Evolutionary conservation across 2,888 invertebrate species (phyloP).

Genomic region (Temnothorax ravouxi): DNA sequence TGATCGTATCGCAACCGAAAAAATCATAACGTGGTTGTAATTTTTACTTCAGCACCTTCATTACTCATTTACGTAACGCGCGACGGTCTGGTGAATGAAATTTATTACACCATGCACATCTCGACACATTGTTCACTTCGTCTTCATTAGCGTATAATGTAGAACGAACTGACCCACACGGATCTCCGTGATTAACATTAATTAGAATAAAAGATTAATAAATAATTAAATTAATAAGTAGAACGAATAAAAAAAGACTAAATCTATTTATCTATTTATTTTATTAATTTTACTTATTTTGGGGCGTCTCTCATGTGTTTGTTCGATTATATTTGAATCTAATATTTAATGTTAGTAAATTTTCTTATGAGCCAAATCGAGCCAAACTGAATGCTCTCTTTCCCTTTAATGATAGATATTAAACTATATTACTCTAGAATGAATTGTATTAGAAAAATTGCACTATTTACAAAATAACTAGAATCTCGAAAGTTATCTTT

Average conservation of each 20-base stretch:
- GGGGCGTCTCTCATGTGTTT: neutral
- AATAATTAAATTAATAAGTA: neutral
- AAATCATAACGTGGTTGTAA: conserved; percentile 20
- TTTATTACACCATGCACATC: conserved; percentile 23
- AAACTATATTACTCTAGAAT: neutral
- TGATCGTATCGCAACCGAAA: conserved; percentile 19
- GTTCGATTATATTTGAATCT: neutral
- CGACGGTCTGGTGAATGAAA: conserved; percentile 9
- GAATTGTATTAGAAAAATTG: neutral
- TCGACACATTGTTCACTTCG: neutral
- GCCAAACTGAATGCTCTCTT: neutral
- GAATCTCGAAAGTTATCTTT: neutral
- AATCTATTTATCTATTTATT: neutral
- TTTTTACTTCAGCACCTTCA: conserved; percentile 38
- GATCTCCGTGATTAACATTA: neutral
- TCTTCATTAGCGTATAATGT: conserved; percentile 18
- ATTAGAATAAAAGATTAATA: conserved; percentile 1
- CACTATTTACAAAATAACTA: neutral
- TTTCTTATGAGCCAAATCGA: neutral
- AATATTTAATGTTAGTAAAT: neutral
- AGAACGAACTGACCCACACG: neutral
- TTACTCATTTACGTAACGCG: conserved; percentile 38
- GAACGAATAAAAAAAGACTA: neutral
- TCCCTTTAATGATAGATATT: neutral
- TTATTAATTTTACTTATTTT: conserved; percentile 4